A percentile compares a stretch with the other conserved stretches of the same genome.
Conservation (phyloP, 2,888 invertebrate genomes). For the Drosophila putrida region DNA sequence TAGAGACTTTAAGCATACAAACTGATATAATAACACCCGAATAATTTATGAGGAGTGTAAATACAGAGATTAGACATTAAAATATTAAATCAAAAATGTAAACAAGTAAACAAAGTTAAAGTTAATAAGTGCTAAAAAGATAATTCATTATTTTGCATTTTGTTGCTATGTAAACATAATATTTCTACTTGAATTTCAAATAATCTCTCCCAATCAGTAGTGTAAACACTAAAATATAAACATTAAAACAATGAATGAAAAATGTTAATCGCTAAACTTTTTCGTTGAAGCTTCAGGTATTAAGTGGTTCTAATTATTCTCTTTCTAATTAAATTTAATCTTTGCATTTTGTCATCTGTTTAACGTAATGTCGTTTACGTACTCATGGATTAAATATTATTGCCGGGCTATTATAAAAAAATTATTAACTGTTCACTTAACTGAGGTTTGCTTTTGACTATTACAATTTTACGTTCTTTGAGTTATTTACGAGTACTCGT, state of each 20-base stretch:
- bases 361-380: background rate
- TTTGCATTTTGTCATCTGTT: slow-evolving; percentile 6
- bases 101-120: background rate
- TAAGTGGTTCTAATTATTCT: background rate
- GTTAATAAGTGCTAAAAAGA: background rate
- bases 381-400: background rate
- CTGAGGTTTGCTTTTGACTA: background rate
- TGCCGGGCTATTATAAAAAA: background rate
- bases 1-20: background rate
- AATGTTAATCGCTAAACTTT: too few relatives aligned
- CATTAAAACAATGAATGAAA: too few relatives aligned
- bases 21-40: background rate
- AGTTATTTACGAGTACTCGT: slow-evolving; percentile 29
- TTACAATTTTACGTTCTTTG: slow-evolving; percentile 5
- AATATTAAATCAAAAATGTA: too few relatives aligned
- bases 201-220: too few relatives aligned
- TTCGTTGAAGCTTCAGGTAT: too few relatives aligned
- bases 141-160: background rate
- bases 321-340: background rate
- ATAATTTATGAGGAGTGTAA: background rate
- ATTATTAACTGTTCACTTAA: slow-evolving; percentile 1
- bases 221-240: too few relatives aligned
- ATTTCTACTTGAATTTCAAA: too few relatives aligned
- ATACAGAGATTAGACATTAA: too few relatives aligned
- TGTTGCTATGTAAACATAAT: too few relatives aligned